Base-by-base conservation (phyloP, 2,113 vertebrate species). In the Lepus europaeus region DNA sequence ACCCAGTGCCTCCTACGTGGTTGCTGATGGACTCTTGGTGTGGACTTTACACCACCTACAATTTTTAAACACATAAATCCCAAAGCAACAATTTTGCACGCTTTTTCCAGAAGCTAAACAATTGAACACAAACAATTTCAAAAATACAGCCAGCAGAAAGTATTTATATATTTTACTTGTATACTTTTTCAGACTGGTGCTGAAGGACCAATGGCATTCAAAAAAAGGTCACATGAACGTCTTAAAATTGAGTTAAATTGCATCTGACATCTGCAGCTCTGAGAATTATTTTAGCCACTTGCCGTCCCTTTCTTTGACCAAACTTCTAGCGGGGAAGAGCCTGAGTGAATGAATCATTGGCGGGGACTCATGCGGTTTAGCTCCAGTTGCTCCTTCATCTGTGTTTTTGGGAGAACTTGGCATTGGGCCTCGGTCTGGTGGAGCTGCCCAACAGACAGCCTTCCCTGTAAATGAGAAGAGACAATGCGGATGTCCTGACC, bases 391-490 rank as follows among this genome's bases (percentile, higher is more conserved):
- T 66, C 33, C 53, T 31, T 20, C 31, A 1, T 39, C 13, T 22
- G 9, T 6, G 53, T 29, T 72, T 9, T 11, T n/a, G 29, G 69
- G 74, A 90, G 49, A 27, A 59, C 0, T 6, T 20, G 20, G 17
- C 31, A 0, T 12, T 29, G 63, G 25, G 31, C 9, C 1, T n/a
- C 19, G 27, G 36, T 29, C 7, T 33, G 8, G 1, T n/a, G 12
- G 4, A 9, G 20, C 11, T 33, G 29, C 4, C 59, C 64, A 51
- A 6, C 16, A 22, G 45, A 36, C 27, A 56, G n/a, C 14, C 68
- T 22, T 59, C n/a, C 53, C 64, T 78, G 25, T 56, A 45, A 64
- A 25, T 12, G 2, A 51, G 69, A 76, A 96, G 78, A 51, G 76
- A 89, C 61, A 69, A 9, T 1, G 16, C 19, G 33, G 1, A 36